A percentile compares a stretch with the other conserved stretches of the same genome.
Conservation (phyloP, 2,888 invertebrate genomes). For the Tupiocoris notatus region DNA sequence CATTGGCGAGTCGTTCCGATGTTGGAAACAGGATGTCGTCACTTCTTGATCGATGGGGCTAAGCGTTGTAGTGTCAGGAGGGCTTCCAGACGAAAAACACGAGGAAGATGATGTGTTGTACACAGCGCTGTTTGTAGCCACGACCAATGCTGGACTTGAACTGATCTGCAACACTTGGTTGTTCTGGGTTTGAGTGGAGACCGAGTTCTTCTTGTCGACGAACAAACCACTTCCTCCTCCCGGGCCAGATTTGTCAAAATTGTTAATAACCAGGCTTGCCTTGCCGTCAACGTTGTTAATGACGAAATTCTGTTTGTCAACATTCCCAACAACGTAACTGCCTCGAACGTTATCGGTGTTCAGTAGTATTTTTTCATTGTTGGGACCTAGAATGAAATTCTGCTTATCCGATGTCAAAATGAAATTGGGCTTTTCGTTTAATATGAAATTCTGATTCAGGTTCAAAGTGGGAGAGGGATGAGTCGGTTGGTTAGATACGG, state of each 20-base stretch:
- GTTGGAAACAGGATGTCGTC: slow-evolving; percentile 46
- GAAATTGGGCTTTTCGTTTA: slow-evolving; percentile 54
- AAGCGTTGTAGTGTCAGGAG: slow-evolving; percentile 82
- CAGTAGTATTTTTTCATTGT: slow-evolving; percentile 50
- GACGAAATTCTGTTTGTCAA: slow-evolving; percentile 48
- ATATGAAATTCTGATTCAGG: slow-evolving; percentile 62
- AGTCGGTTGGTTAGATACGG: slow-evolving; percentile 66
- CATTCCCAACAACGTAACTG: slow-evolving; percentile 50
- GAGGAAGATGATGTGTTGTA: slow-evolving; percentile 53
- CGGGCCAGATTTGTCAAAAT: slow-evolving; percentile 41
- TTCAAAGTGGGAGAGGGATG: slow-evolving; percentile 57
- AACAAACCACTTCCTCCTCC: slow-evolving; percentile 36
- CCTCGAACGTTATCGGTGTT: slow-evolving; percentile 49
- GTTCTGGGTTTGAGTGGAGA: slow-evolving; percentile 67
- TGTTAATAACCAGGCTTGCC: slow-evolving; percentile 43
- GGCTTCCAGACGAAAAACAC: slow-evolving; percentile 57
- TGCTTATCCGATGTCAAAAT: slow-evolving; percentile 51
- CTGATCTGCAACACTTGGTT: slow-evolving; percentile 50
- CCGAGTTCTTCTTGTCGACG: slow-evolving; percentile 58
- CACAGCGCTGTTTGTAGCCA: slow-evolving; percentile 52
- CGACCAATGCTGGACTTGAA: slow-evolving; percentile 51
- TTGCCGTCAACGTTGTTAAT: slow-evolving; percentile 46
- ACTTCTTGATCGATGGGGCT: slow-evolving; percentile 64
- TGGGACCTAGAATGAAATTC: slow-evolving; percentile 51
- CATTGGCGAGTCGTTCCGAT: slow-evolving; percentile 51